Percentiles rank a stretch among this genome's conserved stretches.
phyloP scores from a whole-genome alignment of 2,797 vertebrate species.

The Chaunax sp. region DNA sequence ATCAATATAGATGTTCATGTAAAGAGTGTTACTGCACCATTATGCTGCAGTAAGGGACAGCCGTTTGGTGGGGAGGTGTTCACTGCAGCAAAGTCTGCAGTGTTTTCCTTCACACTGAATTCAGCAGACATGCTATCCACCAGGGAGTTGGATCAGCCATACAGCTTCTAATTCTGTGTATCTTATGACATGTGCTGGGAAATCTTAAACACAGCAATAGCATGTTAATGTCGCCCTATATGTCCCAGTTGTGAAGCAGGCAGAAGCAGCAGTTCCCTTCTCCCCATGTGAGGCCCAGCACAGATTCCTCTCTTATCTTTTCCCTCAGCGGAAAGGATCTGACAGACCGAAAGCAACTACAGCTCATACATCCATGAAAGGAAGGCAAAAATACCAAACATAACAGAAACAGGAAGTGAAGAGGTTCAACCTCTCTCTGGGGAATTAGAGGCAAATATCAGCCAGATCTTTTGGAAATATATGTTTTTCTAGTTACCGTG shows the following conservation, averaged over 20 bases:
- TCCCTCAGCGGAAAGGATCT: conserved; percentile 40
- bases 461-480: conserved; percentile 20
- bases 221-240: conserved; percentile 14
- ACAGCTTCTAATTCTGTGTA: conserved; percentile 2
- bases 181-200: conserved; percentile 10
- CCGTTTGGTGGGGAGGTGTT: conserved; percentile 64
- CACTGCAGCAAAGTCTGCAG: conserved; percentile 76
- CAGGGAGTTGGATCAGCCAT: not conserved
- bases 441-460: conserved; percentile 16
- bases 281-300: conserved; percentile 12
- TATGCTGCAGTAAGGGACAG: conserved; percentile 67
- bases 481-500: not conserved
- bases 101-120: conserved; percentile 53
- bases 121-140: conserved; percentile 45
- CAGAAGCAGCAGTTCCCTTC: conserved; percentile 15
- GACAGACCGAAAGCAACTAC: conserved; percentile 28
- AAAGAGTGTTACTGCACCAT: conserved; percentile 38
- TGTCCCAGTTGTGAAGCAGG: conserved; percentile 31
- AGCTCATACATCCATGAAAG: conserved; percentile 41
- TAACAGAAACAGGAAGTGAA: conserved; percentile 54
- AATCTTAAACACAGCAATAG: conserved; percentile 4
- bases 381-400: conserved; percentile 10
- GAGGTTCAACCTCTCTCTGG: conserved; percentile 25
- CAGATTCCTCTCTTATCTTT: conserved; percentile 59
- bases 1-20: conserved; percentile 52